phyloP scores from a whole-genome alignment of 2,113 vertebrate species.

The Apteryx mantelli region DNA sequence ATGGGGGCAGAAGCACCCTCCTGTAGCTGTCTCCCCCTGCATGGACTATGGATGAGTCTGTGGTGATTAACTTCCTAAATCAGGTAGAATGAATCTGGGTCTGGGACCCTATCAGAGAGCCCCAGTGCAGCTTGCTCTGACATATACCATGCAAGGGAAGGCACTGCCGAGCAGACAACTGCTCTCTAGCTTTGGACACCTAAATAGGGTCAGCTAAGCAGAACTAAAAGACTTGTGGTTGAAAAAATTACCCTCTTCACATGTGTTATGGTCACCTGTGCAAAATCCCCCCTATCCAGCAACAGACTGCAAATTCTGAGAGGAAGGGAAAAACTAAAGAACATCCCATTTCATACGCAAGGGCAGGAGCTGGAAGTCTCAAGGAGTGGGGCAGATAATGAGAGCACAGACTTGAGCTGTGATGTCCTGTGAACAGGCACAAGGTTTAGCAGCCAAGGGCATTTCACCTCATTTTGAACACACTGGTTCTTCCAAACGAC shows the following conservation, averaged over 20 bases:
- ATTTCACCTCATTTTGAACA: background rate
- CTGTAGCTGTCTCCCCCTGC: background rate
- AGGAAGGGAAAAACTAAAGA: background rate
- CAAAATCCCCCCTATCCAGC: background rate
- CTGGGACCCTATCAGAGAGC: background rate
- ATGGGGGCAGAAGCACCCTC: background rate
- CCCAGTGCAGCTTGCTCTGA: background rate
- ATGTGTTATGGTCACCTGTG: background rate
- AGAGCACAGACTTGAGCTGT: background rate
- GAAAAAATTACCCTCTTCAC: background rate
- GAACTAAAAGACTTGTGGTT: background rate
- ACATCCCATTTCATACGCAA: background rate
- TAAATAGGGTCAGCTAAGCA: background rate
- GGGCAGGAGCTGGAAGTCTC: background rate
- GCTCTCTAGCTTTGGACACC: background rate
- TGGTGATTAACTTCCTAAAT: background rate
- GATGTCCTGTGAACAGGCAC: background rate
- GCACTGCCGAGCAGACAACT: accelerated
- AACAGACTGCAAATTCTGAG: background rate
- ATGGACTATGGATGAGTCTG: background rate
- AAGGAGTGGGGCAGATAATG: accelerated
- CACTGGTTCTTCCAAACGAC: background rate
- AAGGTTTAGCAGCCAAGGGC: background rate
- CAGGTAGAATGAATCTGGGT: background rate
- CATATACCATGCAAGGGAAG: background rate